Evolutionary conservation across 2,113 vertebrate genomes (phyloP).

Genomic region (Maccullochella peelii): DNA sequence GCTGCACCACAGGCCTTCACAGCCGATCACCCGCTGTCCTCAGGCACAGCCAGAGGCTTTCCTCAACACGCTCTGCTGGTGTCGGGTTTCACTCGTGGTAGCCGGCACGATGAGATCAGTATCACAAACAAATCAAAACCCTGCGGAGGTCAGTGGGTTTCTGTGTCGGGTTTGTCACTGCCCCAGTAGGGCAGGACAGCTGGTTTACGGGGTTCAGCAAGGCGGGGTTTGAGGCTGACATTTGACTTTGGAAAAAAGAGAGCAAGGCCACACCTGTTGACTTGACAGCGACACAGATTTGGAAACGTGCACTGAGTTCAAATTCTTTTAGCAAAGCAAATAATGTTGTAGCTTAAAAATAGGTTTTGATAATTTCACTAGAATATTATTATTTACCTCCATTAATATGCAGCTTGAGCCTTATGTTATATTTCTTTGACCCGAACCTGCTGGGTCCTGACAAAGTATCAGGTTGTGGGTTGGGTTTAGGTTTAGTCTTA

Average conservation of each 20-base stretch:
- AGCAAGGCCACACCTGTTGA: conserved; percentile 62
- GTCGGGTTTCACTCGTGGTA: conserved; percentile 43
- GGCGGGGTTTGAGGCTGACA: conserved; percentile 18
- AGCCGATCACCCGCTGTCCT: conserved; percentile 15
- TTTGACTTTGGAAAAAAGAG: conserved; percentile 24
- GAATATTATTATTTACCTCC: not conserved
- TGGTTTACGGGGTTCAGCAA: conserved; percentile 42
- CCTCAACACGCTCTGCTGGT: conserved; percentile 12
- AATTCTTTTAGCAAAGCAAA: conserved; percentile 4
- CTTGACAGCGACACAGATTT: conserved; percentile 3
- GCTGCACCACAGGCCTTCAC: conserved; percentile 4
- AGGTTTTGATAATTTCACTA: not conserved
- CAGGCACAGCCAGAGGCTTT: conserved; percentile 34
- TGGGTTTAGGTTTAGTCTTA: not conserved
- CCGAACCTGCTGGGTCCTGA: not conserved
- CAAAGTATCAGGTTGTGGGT: not conserved
- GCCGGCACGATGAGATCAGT: conserved; percentile 24
- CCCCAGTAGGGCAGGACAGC: conserved; percentile 56
- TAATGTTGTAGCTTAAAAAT: not conserved
- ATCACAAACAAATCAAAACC: conserved; percentile 33
- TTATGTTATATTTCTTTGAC: not conserved
- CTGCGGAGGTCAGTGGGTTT: conserved; percentile 67
- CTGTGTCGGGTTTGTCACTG: conserved; percentile 35
- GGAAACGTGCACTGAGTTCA: conserved; percentile 18
- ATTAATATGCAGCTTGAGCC: not conserved